A percentile compares a stretch with the other conserved stretches of the same genome.
Conservation (phyloP, 2,888 invertebrate species). For the Perdita meconis region DNA sequence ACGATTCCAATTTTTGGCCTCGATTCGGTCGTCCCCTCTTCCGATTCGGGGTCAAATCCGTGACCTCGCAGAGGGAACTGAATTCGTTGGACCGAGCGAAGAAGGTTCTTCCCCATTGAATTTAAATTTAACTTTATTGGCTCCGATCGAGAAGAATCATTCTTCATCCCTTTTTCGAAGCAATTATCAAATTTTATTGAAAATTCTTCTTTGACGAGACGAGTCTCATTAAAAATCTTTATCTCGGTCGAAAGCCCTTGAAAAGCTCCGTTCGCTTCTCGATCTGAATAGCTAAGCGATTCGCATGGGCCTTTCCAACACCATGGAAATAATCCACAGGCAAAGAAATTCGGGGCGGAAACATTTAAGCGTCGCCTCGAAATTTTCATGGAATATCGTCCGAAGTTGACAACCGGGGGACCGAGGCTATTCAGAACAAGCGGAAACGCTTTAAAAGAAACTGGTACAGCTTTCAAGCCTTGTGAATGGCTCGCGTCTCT, state of each 20-base stretch:
- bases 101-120: too few species aligned
- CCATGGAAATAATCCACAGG: neutral
- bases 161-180: too few species aligned
- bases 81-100: too few species aligned
- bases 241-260: neutral
- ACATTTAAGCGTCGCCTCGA: slow-evolving; percentile 13
- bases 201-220: neutral
- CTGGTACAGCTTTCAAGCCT: slow-evolving; percentile 23
- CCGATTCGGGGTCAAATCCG: too few species aligned
- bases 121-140: too few species aligned
- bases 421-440: slow-evolving; percentile 25
- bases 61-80: too few species aligned
- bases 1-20: too few species aligned
- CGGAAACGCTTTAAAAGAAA: slow-evolving; percentile 42
- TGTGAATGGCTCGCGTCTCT: slow-evolving; percentile 35
- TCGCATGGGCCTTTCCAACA: neutral
- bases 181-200: neutral
- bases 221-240: neutral
- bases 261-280: neutral
- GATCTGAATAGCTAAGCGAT: neutral
- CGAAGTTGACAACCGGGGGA: slow-evolving; percentile 11
- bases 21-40: too few species aligned
- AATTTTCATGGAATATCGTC: slow-evolving; percentile 36
- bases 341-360: neutral
- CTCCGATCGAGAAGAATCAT: too few species aligned